Evolutionary conservation across 2,888 invertebrate species (phyloP).

Genomic region (Antheraea yamamai): DNA sequence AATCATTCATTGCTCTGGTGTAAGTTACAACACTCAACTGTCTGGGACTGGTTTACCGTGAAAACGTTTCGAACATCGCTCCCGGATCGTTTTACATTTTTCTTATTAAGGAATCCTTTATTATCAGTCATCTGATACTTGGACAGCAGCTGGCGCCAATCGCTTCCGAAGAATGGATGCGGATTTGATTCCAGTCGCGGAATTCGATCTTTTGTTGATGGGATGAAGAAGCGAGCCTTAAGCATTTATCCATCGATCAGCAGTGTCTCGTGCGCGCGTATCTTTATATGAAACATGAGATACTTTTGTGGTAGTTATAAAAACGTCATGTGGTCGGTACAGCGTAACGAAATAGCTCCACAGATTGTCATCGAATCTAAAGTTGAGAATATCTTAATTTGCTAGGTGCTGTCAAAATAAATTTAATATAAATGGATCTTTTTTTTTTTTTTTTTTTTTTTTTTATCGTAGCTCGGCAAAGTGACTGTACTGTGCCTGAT

Average conservation of each 20-base stretch:
- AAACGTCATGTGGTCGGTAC: constrained; percentile 39
- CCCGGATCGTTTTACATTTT: constrained; percentile 64
- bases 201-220: constrained; percentile 77
- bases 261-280: constrained; percentile 73
- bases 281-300: constrained; percentile 63
- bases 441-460: too few relatives aligned
- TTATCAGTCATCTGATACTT: constrained; percentile 71
- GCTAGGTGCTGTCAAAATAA: constrained; percentile 13
- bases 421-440: background rate
- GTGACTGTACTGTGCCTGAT: too few relatives aligned
- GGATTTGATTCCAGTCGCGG: constrained; percentile 59
- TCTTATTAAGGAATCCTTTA: constrained; percentile 72
- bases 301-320: constrained; percentile 66
- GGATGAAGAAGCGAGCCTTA: constrained; percentile 71
- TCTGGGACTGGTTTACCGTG: constrained; percentile 74
- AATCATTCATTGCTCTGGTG: constrained; percentile 54
- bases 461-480: too few relatives aligned
- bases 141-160: constrained; percentile 74
- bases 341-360: constrained; percentile 29
- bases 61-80: constrained; percentile 67
- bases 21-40: constrained; percentile 66
- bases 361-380: constrained; percentile 44
- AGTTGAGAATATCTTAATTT: constrained; percentile 18
- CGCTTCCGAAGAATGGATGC: constrained; percentile 72
- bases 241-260: constrained; percentile 64